Percentiles rank a stretch among this genome's conserved stretches.
Conservation (phyloP, 1,140 invertebrate species). For the Drosophila tsacasi region DNA sequence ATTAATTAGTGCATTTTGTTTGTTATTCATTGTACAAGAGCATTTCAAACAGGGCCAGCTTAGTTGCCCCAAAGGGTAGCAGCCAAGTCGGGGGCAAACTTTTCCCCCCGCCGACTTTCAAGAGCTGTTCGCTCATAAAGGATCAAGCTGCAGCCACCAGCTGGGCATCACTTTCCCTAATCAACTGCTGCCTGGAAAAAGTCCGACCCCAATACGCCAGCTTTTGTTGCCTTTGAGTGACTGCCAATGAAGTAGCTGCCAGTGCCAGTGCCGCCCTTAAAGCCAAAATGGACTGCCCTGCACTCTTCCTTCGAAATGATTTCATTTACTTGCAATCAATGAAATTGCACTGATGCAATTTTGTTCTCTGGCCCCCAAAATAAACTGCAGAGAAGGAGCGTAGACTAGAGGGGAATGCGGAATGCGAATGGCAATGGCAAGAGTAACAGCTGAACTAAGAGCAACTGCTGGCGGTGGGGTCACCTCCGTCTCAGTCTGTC, state of each 20-base stretch:
- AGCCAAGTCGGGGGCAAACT: neutral
- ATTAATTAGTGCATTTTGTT: constrained; percentile 77
- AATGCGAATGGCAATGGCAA: constrained; percentile 1
- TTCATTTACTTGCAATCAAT: constrained; percentile 84
- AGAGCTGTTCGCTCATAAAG: constrained; percentile 23
- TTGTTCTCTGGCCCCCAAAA: constrained; percentile 59
- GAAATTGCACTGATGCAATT: constrained; percentile 81
- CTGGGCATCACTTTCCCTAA: constrained; percentile 30
- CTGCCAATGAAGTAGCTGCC: constrained; percentile 39
- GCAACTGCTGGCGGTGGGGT: constrained; percentile 1
- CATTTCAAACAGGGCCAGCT: constrained; percentile 24
- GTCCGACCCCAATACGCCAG: constrained; percentile 25
- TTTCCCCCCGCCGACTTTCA: neutral
- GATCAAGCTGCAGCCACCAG: neutral
- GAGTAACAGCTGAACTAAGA: constrained; percentile 14
- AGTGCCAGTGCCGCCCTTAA: constrained; percentile 17
- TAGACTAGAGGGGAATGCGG: neutral
- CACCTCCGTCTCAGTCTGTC: constrained; percentile 28
- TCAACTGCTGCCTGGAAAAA: constrained; percentile 19
- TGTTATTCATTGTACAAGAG: constrained; percentile 51
- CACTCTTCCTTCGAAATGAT: constrained; percentile 56
- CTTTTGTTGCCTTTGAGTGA: constrained; percentile 17
- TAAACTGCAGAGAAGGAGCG: constrained; percentile 51
- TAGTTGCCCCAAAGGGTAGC: constrained; percentile 3
- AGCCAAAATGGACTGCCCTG: constrained; percentile 34